Evolutionary conservation across 2,797 vertebrate species (phyloP).

Genomic region (Gambelia wislizenii): DNA sequence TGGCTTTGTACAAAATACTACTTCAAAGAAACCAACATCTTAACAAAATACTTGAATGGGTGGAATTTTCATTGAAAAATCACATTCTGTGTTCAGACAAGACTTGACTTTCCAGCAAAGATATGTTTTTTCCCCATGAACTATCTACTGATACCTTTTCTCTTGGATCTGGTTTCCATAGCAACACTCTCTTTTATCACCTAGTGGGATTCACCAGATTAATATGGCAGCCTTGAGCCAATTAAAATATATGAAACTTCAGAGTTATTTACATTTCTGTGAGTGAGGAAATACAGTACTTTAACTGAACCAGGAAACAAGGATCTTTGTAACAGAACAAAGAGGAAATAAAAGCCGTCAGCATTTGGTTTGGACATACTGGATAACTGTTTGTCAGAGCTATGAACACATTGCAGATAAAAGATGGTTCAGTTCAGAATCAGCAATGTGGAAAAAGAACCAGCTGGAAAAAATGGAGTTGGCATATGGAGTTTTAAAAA

Average conservation of each 20-base stretch:
- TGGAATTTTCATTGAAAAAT: background rate
- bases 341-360: conserved; percentile 68
- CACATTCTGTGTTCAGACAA: conserved; percentile 43
- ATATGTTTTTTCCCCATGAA: conserved; percentile 50
- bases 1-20: background rate
- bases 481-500: background rate
- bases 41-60: background rate
- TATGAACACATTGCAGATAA: conserved; percentile 43
- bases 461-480: conserved; percentile 54
- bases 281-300: conserved; percentile 58
- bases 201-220: conserved; percentile 70
- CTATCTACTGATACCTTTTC: conserved; percentile 61
- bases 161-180: conserved; percentile 77
- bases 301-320: conserved; percentile 59
- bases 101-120: conserved; percentile 52
- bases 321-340: conserved; percentile 56
- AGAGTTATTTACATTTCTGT: conserved; percentile 72
- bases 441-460: background rate
- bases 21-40: background rate
- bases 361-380: conserved; percentile 64
- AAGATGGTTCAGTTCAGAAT: conserved; percentile 46
- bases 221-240: conserved; percentile 66
- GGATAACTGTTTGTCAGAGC: conserved; percentile 51
- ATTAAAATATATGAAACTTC: conserved; percentile 75
- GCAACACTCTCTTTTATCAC: conserved; percentile 74